These are phyloP conservation scores for Ispidina lecontei DNA, from an alignment of 2,797 vertebrate genomes.

Conservation along the genomic window DNA sequence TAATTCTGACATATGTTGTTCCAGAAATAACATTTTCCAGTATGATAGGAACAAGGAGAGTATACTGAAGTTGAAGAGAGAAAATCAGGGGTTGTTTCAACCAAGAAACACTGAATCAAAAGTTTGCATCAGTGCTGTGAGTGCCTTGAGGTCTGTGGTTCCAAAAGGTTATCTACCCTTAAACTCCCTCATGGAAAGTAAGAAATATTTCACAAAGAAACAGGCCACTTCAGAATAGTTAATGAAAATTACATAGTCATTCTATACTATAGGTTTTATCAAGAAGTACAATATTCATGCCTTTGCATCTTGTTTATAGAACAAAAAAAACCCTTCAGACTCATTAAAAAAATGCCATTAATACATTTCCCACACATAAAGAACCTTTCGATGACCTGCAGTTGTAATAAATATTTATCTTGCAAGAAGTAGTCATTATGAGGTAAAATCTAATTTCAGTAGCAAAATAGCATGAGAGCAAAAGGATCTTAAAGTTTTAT, in stretches of 20 bases:
- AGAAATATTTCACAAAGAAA: neutral
- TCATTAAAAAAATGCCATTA: neutral
- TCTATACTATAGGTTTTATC: neutral
- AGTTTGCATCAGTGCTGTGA: neutral
- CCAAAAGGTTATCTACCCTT: neutral
- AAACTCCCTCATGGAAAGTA: neutral
- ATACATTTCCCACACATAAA: neutral
- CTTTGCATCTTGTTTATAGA: neutral
- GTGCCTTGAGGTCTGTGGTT: neutral
- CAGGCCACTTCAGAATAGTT: neutral
- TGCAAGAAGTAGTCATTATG: neutral
- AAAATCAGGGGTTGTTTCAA: slow-evolving; percentile 18
- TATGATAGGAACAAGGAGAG: neutral
- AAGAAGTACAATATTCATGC: neutral
- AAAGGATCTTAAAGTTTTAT: neutral
- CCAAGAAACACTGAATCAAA: neutral
- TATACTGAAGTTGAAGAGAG: neutral
- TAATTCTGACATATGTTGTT: neutral
- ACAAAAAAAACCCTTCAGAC: neutral
- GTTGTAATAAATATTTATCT: neutral
- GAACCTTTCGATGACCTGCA: neutral
- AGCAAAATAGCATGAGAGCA: neutral
- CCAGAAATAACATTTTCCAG: slow-evolving; percentile 36
- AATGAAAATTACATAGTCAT: neutral
- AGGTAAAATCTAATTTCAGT: neutral